These are phyloP conservation scores for Daphoenositta chrysoptera DNA, from an alignment of 2,113 vertebrate species.

Conservation along the genomic window DNA sequence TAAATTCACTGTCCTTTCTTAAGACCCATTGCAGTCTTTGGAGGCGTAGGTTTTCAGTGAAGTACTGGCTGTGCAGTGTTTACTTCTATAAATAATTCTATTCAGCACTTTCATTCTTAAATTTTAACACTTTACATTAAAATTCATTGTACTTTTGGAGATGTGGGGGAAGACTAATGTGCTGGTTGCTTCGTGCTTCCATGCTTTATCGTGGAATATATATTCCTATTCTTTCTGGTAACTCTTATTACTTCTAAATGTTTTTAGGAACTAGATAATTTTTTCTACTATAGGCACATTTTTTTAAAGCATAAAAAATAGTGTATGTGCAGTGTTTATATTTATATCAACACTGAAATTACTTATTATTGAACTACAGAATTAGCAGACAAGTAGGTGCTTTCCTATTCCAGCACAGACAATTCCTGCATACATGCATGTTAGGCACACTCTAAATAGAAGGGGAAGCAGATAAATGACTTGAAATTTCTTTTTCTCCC, in stretches of 20 bases:
- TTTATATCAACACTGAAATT: not conserved
- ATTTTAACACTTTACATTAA: not conserved
- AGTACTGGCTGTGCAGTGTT: not conserved
- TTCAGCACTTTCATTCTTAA: not conserved
- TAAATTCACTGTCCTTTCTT: not conserved
- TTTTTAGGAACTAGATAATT: not conserved
- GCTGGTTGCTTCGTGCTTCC: not conserved
- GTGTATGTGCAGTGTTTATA: not conserved
- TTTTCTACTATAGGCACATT: not conserved
- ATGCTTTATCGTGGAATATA: not conserved
- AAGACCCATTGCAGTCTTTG: not conserved
- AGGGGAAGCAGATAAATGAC: not conserved
- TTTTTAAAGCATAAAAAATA: not conserved
- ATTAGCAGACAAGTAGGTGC: not conserved
- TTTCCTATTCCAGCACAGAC: not conserved
- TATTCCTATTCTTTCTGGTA: not conserved
- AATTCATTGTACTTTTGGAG: not conserved
- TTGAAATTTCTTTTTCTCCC: not conserved
- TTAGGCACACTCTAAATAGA: not conserved
- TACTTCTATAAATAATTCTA: not conserved
- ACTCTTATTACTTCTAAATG: not conserved
- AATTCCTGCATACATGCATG: not conserved
- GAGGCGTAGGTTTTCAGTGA: not conserved
- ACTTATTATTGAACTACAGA: not conserved
- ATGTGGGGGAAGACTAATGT: not conserved